Evolutionary conservation across 2,797 vertebrate genomes (phyloP), one percentile per base, ranked within the genome.

Genomic region (Saxicola maurus): DNA sequence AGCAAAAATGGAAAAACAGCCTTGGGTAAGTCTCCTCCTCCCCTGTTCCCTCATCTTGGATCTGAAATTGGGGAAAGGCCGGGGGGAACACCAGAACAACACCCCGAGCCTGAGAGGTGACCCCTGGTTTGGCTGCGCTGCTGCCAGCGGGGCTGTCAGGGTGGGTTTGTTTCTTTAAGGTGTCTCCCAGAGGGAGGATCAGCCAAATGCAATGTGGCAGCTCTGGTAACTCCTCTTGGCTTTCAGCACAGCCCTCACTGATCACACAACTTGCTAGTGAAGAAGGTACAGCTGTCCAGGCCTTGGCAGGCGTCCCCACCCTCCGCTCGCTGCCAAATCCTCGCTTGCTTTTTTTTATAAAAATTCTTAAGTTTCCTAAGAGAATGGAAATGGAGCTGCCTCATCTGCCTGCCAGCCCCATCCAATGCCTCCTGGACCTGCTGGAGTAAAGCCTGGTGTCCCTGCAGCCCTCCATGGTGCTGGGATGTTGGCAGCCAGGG

Each of bases 221-320:
- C 87, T 95, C 86, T 80, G 89, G 93, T 91, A 91, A 92, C 92
- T 96, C 94, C 91, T 93, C 87, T 91, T 94, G 91, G 91, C 92
- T 93, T 66, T 52, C 74, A 77, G 86, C 46, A 11, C 77, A 4
- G 67, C 72, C 65, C 76, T 86, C 1, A 30, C 77, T 89, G 90
- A 91, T 96, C 89, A 2, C 56, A 92, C 82, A 92, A 94, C 83
- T 93, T 79, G 91, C 76, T 87, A 93, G 94, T 21, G 87, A 96
- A 95, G 93, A 94, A 94, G 93, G 93, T 93, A 86, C 94, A 96
- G 95, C 95, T 96, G 94, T 93, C 93, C 87, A 94, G 82, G 91
- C 91, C 89, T 92, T 95, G 92, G 95, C 94, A 94, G 79, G 40
- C 45, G 20, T 81, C 77, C 92, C 45, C 77, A 27, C 66, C 71